phyloP scores from a whole-genome alignment of 2,797 vertebrate genomes.

The Balearica regulorum region DNA sequence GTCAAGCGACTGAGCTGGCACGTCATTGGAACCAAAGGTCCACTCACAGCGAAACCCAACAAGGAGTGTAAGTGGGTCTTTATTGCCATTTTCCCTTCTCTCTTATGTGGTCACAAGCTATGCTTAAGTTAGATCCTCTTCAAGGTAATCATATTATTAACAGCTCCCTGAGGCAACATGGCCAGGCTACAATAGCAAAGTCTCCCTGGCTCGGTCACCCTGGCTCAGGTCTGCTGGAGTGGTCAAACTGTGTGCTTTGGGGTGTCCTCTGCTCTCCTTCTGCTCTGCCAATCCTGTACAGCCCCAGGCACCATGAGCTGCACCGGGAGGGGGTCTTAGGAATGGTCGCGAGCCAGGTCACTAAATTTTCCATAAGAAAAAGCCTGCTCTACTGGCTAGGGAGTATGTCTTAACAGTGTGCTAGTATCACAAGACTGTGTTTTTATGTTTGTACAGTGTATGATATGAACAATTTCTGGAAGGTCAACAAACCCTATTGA shows the following conservation, averaged over 20 bases:
- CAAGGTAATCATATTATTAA: background rate
- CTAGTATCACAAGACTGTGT: background rate
- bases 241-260: background rate
- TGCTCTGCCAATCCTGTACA: background rate
- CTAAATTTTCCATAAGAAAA: background rate
- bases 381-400: background rate
- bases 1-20: background rate
- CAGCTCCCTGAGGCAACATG: background rate
- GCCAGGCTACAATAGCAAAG: background rate
- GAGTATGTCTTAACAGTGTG: background rate
- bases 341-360: background rate
- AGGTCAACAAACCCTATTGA: background rate
- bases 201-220: background rate
- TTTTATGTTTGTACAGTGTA: background rate
- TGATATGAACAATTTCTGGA: background rate
- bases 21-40: background rate
- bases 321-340: background rate
- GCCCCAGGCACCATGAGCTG: rapidly evolving
- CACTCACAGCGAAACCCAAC: background rate
- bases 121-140: background rate
- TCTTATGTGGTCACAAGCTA: background rate
- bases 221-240: background rate
- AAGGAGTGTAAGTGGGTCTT: background rate
- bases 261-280: background rate
- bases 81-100: background rate